phyloP scores from a whole-genome alignment of 53 echinoderm and acorn worm species.

The Glandiceps talaboti region DNA sequence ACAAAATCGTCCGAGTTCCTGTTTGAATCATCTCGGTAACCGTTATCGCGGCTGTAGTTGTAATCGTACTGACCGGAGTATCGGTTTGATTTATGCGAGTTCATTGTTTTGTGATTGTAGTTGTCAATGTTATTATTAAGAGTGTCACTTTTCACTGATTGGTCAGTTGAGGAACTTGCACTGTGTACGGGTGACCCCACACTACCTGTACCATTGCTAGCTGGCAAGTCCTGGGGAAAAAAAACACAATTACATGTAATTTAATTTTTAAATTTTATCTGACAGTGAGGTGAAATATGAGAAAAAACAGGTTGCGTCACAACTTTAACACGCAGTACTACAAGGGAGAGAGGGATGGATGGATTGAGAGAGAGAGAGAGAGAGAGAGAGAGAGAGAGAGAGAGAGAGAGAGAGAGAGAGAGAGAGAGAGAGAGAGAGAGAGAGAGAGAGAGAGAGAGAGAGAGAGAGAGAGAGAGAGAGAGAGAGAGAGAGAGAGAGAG shows the following conservation, averaged over 20 bases:
- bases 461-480: no score
- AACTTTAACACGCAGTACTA: no score
- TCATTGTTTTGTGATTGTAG: slow-evolving; percentile 6
- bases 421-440: no score
- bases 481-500: no score
- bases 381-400: no score
- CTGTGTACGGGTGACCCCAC: slow-evolving; percentile 39
- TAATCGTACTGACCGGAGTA: neutral
- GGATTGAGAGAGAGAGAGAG: no score
- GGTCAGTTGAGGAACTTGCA: slow-evolving; percentile 20
- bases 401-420: no score
- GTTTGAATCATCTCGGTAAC: neutral
- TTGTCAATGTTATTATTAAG: slow-evolving; percentile 25
- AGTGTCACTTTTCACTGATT: slow-evolving; percentile 17
- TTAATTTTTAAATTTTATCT: no score
- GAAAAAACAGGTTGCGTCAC: no score
- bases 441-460: no score
- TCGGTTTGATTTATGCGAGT: neutral
- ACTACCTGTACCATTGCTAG: slow-evolving; percentile 18
- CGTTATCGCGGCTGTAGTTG: neutral
- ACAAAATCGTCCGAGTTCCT: neutral
- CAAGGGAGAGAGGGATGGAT: no score
- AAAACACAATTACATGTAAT: neutral
- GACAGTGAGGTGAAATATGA: no score
- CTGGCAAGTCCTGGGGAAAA: slow-evolving; percentile 6